Evolutionary conservation across 2,797 vertebrate species (phyloP).

Genomic region (Hipposideros larvatus): DNA sequence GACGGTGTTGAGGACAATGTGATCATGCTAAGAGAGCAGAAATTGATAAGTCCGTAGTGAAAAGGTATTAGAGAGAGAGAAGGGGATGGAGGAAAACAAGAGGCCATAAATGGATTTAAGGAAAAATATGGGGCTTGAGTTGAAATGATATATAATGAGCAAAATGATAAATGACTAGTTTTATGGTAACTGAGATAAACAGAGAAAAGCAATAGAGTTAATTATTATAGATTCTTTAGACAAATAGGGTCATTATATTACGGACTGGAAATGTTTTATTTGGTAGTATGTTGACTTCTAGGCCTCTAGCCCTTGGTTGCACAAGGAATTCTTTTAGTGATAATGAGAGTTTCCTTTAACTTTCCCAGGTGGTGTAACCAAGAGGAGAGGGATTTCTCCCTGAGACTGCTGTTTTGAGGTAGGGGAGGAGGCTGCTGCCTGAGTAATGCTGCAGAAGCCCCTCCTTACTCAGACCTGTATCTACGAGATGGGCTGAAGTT

Average conservation of each 20-base stretch:
- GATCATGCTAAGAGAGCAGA: background rate
- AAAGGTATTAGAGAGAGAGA: background rate
- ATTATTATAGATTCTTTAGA: background rate
- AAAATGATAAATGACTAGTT: background rate
- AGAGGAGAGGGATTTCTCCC: background rate
- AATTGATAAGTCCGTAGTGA: background rate
- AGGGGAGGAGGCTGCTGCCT: fast-evolving
- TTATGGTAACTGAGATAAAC: background rate
- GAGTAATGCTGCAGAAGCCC: background rate
- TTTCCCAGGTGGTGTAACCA: background rate
- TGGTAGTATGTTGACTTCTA: background rate
- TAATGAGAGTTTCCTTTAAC: background rate
- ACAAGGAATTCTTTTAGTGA: background rate
- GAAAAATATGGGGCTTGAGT: background rate
- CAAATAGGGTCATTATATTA: background rate
- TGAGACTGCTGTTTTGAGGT: background rate
- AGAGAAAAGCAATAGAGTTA: background rate
- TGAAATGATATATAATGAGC: background rate
- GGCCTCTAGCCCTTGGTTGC: background rate
- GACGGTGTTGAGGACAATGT: background rate
- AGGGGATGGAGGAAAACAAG: background rate
- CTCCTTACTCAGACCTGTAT: background rate
- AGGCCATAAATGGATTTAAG: background rate
- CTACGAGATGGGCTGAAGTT: background rate
- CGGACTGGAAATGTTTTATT: background rate